Evolutionary conservation across 2,113 vertebrate species (phyloP).

Genomic region (Aegithalos caudatus): DNA sequence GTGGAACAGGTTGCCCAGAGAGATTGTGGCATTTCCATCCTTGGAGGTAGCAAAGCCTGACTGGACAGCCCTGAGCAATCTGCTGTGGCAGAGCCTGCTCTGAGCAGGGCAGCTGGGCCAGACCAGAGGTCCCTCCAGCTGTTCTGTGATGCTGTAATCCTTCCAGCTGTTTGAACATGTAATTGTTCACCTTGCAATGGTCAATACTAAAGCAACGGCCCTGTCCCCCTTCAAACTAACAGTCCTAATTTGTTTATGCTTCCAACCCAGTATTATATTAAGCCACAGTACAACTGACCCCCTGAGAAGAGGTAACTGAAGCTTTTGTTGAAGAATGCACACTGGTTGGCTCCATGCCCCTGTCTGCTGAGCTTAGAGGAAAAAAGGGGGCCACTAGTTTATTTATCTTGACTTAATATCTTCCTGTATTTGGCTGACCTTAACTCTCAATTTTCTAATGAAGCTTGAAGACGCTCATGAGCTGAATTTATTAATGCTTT

Average conservation of each 20-base stretch:
- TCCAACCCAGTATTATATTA: slow-evolving; percentile 3
- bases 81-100: neutral
- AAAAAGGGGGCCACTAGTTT: neutral
- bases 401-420: slow-evolving; percentile 39
- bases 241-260: slow-evolving; percentile 53
- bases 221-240: slow-evolving; percentile 7
- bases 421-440: slow-evolving; percentile 47
- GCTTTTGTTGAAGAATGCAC: slow-evolving; percentile 18
- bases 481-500: slow-evolving; percentile 19
- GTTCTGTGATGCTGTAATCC: neutral
- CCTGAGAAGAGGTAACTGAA: slow-evolving; percentile 30
- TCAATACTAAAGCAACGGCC: neutral
- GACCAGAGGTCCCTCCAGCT: neutral
- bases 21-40: neutral
- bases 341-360: neutral
- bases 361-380: neutral
- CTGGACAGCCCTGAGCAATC: neutral
- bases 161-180: neutral
- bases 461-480: neutral
- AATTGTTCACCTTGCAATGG: slow-evolving; percentile 13
- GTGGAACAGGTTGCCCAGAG: neutral
- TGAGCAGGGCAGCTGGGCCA: neutral
- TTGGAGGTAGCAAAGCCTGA: neutral
- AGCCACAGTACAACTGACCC: neutral
- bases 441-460: slow-evolving; percentile 22